Evolutionary conservation across 2,888 invertebrate genomes (phyloP).

Genomic region (Drosophila eohydei): DNA sequence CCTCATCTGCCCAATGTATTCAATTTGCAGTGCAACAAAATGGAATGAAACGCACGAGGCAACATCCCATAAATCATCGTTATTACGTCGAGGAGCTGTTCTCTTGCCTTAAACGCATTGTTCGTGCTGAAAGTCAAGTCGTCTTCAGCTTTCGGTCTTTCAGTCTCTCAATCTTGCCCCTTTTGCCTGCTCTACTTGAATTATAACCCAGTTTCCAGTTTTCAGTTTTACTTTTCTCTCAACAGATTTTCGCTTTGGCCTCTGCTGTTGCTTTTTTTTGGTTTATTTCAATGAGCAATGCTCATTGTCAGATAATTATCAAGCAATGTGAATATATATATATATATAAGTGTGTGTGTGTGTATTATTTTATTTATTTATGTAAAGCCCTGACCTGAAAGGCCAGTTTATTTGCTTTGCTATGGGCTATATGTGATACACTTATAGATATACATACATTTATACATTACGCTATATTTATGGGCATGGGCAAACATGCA

Average conservation of each 20-base stretch:
- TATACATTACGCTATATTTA: constrained; percentile 32
- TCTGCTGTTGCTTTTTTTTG: constrained; percentile 25
- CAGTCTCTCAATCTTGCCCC: neutral
- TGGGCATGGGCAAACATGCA: constrained; percentile 58
- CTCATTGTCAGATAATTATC: constrained; percentile 79
- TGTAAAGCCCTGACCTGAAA: constrained; percentile 76
- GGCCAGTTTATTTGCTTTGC: constrained; percentile 57
- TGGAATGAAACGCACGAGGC: constrained; percentile 41
- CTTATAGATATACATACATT: constrained; percentile 1
- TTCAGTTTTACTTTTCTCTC: constrained; percentile 36
- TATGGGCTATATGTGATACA: constrained; percentile 13
- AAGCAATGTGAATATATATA: constrained; percentile 49
- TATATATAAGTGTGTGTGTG: neutral
- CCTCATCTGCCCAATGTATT: constrained; percentile 29
- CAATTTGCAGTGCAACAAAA: constrained; percentile 48
- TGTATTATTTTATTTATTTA: constrained; percentile 22
- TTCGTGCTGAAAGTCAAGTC: constrained; percentile 68
- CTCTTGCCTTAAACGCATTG: constrained; percentile 39
- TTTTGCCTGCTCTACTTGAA: constrained; percentile 37
- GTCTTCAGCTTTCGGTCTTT: constrained; percentile 25
- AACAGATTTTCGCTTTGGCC: constrained; percentile 37
- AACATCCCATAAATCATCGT: constrained; percentile 62
- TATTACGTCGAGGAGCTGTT: constrained; percentile 45
- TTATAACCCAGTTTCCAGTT: constrained; percentile 53
- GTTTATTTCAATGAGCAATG: constrained; percentile 45